Conservation (phyloP, 2,797 vertebrate genomes). For the Sebastes trivittatus region DNA sequence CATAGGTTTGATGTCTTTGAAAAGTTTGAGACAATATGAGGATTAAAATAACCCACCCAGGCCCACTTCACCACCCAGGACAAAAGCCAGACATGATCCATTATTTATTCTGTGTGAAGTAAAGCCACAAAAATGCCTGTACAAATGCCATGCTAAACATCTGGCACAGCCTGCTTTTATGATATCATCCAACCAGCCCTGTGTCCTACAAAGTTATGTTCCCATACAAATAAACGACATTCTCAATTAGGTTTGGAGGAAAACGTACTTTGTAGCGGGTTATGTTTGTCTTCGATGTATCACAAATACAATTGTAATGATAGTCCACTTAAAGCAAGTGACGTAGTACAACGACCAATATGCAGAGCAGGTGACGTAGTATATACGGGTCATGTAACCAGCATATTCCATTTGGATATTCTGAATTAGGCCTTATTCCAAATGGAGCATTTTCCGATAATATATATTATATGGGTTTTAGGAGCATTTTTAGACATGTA, state of each 20-base stretch:
- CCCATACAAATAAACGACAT: background rate
- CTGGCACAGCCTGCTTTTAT: slow-evolving; percentile 27
- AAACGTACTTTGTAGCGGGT: background rate
- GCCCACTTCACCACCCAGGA: slow-evolving; percentile 15
- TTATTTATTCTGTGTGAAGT: slow-evolving; percentile 55
- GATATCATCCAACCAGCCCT: slow-evolving; percentile 46
- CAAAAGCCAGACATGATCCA: slow-evolving; percentile 44
- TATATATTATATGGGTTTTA: no score
- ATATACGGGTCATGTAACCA: no score
- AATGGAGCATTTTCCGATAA: no score
- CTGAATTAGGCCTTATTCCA: no score
- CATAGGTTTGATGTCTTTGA: slow-evolving; percentile 2
- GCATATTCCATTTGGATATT: no score
- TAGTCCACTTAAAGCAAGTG: background rate
- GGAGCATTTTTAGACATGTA: no score
- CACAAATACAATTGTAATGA: background rate
- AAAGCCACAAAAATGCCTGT: slow-evolving; percentile 54
- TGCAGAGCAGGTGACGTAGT: no score
- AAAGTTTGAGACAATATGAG: background rate
- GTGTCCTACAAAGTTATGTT: background rate
- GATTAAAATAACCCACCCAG: slow-evolving; percentile 25
- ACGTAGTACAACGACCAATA: background rate
- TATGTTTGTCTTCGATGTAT: background rate
- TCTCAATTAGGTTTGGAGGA: background rate
- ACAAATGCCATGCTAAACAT: slow-evolving; percentile 56